Percentiles rank a stretch among this genome's conserved stretches.
Conservation (phyloP, 2,113 vertebrate species). For the Callorhinus ursinus region DNA sequence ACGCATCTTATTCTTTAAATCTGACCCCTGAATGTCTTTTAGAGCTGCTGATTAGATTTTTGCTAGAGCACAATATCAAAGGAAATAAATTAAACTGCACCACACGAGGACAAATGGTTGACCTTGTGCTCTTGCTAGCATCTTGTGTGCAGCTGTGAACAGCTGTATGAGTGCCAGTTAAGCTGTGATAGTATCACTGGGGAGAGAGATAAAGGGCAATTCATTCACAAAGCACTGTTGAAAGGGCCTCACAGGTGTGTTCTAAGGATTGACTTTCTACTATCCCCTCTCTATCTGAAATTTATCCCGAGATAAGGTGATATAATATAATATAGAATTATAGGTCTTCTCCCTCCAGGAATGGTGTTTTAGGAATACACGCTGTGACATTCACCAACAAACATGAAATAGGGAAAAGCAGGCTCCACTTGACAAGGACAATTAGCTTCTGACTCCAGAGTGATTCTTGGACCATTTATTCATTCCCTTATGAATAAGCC, state of each 20-base stretch:
- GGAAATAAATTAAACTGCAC: constrained; percentile 78
- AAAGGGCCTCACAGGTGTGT: constrained; percentile 79
- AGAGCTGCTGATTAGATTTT: constrained; percentile 79
- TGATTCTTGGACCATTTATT: constrained; percentile 22
- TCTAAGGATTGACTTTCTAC: constrained; percentile 53
- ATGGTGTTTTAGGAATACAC: neutral
- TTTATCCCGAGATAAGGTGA: neutral
- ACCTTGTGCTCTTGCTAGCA: constrained; percentile 77
- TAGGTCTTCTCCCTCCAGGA: neutral
- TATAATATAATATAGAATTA: neutral
- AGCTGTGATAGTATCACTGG: constrained; percentile 76
- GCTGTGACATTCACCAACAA: neutral
- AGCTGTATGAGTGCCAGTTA: constrained; percentile 81
- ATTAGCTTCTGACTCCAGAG: neutral
- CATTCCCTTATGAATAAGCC: constrained; percentile 44
- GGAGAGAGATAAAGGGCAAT: constrained; percentile 62
- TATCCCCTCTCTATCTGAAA: constrained; percentile 37
- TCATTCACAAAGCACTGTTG: constrained; percentile 75
- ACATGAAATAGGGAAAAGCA: neutral
- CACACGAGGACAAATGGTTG: constrained; percentile 81
- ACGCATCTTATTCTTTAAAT: neutral
- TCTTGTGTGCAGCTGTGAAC: constrained; percentile 88
- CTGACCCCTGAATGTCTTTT: constrained; percentile 39
- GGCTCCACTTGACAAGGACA: neutral
- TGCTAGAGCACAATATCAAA: constrained; percentile 78